These are phyloP conservation scores for Stratiomys singularior DNA, from an alignment of 2,888 invertebrate genomes.

Conservation along the genomic window DNA sequence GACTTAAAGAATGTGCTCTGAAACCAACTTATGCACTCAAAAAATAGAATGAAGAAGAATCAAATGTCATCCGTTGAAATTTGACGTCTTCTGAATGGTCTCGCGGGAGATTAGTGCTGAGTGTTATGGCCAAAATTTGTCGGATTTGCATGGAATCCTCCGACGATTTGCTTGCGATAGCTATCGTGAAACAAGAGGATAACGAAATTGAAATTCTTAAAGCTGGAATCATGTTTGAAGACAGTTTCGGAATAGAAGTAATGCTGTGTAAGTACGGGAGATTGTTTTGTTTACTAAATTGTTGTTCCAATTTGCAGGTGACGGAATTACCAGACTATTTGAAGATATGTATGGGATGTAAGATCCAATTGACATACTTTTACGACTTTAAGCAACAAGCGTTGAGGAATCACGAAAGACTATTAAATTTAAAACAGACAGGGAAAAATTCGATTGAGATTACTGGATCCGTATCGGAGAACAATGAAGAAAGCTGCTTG, in stretches of 20 bases:
- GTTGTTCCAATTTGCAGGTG: neutral
- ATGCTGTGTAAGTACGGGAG: neutral
- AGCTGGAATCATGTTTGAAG: constrained; percentile 38
- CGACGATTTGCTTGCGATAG: constrained; percentile 12
- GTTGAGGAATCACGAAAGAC: neutral
- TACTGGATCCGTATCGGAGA: too few species aligned
- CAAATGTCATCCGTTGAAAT: too few species aligned
- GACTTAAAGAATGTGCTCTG: neutral
- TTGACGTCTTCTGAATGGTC: too few species aligned
- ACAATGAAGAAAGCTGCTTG: too few species aligned
- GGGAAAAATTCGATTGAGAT: neutral
- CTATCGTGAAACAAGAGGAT: neutral
- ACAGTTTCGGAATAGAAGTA: constrained; percentile 31
- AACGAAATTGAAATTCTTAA: constrained; percentile 27
- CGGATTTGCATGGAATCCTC: constrained; percentile 22
- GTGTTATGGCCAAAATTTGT: constrained; percentile 22
- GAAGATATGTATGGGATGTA: constrained; percentile 34
- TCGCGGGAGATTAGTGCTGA: too few species aligned
- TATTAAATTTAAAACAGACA: neutral
- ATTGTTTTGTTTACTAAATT: neutral
- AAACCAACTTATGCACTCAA: too few species aligned
- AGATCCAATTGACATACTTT: constrained; percentile 39
- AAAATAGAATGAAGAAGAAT: too few species aligned
- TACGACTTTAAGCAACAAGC: constrained; percentile 32
- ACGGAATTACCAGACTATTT: constrained; percentile 5